phyloP scores from a whole-genome alignment of 2,113 vertebrate genomes.

The Gallinago media region DNA sequence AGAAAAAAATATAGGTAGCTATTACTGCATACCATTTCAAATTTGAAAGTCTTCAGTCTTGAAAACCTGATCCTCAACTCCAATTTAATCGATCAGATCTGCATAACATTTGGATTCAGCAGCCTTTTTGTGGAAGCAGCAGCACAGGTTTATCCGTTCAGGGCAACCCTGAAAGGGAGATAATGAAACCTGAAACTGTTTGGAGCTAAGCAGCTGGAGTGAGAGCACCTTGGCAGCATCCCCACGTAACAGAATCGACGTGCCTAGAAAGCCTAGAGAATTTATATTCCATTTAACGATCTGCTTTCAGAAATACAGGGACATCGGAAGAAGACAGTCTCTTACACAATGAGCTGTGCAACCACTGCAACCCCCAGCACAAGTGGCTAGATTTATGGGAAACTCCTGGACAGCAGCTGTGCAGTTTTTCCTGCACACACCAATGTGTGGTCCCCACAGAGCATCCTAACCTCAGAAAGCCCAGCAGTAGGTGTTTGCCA shows the following conservation, averaged over 20 bases:
- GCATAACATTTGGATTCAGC: neutral
- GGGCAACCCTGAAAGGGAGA: neutral
- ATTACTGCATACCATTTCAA: neutral
- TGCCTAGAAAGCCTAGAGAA: neutral
- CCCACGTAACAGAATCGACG: neutral
- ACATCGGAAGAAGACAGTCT: rapidly evolving
- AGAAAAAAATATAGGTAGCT: neutral
- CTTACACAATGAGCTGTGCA: neutral
- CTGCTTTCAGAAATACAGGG: neutral
- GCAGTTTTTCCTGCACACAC: neutral
- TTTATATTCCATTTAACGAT: neutral
- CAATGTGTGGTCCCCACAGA: rapidly evolving
- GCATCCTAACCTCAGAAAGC: neutral
- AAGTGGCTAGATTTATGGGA: neutral
- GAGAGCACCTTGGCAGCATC: neutral
- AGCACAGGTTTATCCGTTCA: neutral
- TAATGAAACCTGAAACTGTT: neutral
- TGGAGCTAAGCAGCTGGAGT: neutral
- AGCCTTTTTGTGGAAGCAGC: neutral
- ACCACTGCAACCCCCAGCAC: neutral
- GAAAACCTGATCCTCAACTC: neutral
- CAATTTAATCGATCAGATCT: too few species aligned
- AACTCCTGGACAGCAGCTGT: neutral
- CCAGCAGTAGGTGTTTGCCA: rapidly evolving
- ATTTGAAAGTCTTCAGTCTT: neutral